phyloP scores from a whole-genome alignment of 2,797 vertebrate species.

The Furcifer pardalis region DNA sequence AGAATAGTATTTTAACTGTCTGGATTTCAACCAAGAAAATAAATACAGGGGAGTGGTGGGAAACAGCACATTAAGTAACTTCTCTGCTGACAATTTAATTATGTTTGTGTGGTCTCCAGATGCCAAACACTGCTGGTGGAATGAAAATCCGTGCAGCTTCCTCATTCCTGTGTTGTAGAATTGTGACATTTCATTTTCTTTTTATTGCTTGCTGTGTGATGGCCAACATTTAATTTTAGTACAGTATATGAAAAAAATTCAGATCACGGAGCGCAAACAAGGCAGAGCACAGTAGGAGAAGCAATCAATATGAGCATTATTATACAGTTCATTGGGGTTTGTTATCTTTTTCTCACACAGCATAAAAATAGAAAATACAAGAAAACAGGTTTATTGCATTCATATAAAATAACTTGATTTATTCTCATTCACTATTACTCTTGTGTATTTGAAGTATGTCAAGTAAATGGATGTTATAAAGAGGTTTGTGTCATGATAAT shows the following conservation, averaged over 20 bases:
- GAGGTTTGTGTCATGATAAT: no score
- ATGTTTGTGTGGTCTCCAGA: conserved; percentile 12
- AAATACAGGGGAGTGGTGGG: conserved; percentile 8
- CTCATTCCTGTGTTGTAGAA: neutral
- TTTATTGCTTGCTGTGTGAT: conserved; percentile 10
- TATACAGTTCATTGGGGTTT: neutral
- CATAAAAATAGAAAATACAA: neutral
- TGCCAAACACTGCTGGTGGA: conserved; percentile 2
- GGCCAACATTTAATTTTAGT: neutral
- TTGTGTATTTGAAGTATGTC: conserved; percentile 1
- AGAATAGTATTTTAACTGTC: neutral
- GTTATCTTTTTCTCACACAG: neutral
- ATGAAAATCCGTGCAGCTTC: conserved; percentile 6
- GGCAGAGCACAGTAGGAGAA: neutral
- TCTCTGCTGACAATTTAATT: conserved; percentile 31
- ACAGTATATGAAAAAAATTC: neutral
- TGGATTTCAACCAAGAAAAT: conserved; percentile 22
- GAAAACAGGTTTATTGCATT: neutral
- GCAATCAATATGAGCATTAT: neutral
- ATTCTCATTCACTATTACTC: neutral
- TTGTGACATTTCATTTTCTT: conserved; percentile 3
- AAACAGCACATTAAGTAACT: conserved; percentile 26
- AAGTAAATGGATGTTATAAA: no score
- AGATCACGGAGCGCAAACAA: neutral
- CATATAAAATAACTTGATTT: neutral